Base-by-base conservation (phyloP, 1,140 invertebrate species). In the Aphelenchoides avenae region DNA sequence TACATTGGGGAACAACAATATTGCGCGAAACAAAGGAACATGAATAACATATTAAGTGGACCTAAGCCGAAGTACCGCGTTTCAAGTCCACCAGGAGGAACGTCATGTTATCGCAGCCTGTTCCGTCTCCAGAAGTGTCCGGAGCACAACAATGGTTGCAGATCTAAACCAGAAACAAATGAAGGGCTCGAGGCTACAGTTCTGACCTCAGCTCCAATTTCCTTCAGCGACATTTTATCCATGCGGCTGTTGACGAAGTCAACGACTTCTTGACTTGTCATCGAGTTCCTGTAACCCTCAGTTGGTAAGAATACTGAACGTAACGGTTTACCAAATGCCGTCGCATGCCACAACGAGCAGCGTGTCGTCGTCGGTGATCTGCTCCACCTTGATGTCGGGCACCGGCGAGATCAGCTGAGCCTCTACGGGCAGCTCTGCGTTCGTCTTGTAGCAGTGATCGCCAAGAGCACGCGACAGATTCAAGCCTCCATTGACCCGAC, bases 261-360 rank as follows among this genome's bases (percentile, higher is more conserved):
- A 18, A 42, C 44, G 18, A 54, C 52, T 30, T 52, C 53, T 30
- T 60, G 55, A 34, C 41, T 61, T 3, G 57, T 41, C 40, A 60
- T 37, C 24, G 56, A 61, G 18, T 60, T 60, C 39, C 39, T 41
- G 7, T 22, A 41, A 22, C 27, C 7, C 4, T 22, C 20, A 41
- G 3, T 7, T 41, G 7, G 26, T 22, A 41, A 7, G 26, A 41
- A 4, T 41, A 7, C 3, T 7, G 26, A 41, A 22, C 3, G 26
- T 7, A 41, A 3, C 20, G 26, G 26, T 7, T 3, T 7, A 41
- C 57, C 57, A 60, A 60, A 60, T 60, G 15, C 57, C 57, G n/a
- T 60, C 57, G 41, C 57, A 60, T 15, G 57, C 57, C 5, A 60
- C 41, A 15, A 60, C 39, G n/a, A 60, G n/a, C 33, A 60, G 48